These are phyloP conservation scores for Lepilemur ruficaudatus DNA, from an alignment of 2,797 vertebrate species.

Conservation along the genomic window DNA sequence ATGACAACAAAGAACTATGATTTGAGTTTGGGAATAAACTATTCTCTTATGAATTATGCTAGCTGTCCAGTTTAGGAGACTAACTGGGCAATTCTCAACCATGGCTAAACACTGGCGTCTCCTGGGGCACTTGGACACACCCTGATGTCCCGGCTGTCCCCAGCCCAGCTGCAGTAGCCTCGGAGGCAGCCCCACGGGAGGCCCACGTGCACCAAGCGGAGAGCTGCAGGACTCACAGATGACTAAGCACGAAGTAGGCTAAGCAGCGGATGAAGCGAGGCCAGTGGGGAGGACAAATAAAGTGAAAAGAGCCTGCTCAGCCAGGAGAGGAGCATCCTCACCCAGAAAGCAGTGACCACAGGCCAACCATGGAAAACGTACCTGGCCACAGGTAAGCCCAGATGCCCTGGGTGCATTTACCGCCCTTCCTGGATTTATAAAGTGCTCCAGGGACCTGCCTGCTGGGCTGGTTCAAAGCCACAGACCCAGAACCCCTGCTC, in stretches of 20 bases:
- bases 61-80: background rate
- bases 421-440: background rate
- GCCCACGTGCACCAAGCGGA: rapidly evolving
- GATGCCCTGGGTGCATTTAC: too few species aligned
- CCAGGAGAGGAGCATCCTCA: background rate
- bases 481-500: background rate
- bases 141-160: rapidly evolving
- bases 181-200: background rate
- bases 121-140: background rate
- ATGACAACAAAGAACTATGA: rapidly evolving
- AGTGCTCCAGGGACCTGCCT: background rate
- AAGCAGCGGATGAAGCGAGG: background rate
- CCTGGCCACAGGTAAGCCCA: background rate
- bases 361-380: background rate
- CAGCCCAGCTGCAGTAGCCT: background rate
- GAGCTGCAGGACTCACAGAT: background rate
- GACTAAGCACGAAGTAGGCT: background rate
- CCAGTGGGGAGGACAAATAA: too few species aligned
- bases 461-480: background rate
- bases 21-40: too few species aligned
- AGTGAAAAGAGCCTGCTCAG: background rate
- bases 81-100: background rate
- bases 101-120: background rate
- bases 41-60: background rate
- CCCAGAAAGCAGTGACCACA: rapidly evolving